Conservation (phyloP, 2,113 vertebrate genomes). For the Bettongia penicillata region DNA sequence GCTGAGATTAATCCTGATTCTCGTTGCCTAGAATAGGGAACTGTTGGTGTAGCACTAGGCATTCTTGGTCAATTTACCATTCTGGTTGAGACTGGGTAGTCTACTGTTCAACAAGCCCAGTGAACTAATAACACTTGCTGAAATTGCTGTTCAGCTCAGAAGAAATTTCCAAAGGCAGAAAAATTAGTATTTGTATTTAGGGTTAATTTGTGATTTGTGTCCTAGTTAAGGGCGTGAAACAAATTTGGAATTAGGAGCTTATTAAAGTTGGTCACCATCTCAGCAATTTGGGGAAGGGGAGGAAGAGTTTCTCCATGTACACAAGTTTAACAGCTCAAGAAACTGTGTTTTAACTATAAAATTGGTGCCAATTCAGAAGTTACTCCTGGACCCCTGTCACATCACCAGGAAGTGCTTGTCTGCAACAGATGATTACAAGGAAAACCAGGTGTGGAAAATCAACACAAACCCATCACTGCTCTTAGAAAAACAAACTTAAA, state of each 20-base stretch:
- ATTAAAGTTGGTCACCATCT: not conserved
- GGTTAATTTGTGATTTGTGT: too few species aligned
- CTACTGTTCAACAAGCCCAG: not conserved
- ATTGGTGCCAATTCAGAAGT: not conserved
- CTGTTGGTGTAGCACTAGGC: not conserved
- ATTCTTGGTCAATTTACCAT: not conserved
- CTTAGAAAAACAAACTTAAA: not conserved
- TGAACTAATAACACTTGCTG: not conserved
- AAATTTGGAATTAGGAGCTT: not conserved
- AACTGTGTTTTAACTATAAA: not conserved
- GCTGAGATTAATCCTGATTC: not conserved
- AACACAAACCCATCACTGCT: not conserved
- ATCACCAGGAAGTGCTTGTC: not conserved
- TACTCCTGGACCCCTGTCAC: not conserved
- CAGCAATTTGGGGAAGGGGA: not conserved
- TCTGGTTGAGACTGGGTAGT: not conserved
- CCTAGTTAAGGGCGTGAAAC: not conserved
- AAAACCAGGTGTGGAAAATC: constrained; percentile 17
- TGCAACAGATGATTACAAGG: constrained; percentile 14
- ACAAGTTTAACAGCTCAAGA: not conserved
- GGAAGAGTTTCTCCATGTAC: not conserved
- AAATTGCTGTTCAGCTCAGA: not conserved
- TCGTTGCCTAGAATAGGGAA: not conserved
- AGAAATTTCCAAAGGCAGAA: not conserved
- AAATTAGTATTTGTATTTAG: not conserved